Conservation (phyloP, 35 echinoderm and acorn worm genomes). For the Apostichopus parvimensis region DNA sequence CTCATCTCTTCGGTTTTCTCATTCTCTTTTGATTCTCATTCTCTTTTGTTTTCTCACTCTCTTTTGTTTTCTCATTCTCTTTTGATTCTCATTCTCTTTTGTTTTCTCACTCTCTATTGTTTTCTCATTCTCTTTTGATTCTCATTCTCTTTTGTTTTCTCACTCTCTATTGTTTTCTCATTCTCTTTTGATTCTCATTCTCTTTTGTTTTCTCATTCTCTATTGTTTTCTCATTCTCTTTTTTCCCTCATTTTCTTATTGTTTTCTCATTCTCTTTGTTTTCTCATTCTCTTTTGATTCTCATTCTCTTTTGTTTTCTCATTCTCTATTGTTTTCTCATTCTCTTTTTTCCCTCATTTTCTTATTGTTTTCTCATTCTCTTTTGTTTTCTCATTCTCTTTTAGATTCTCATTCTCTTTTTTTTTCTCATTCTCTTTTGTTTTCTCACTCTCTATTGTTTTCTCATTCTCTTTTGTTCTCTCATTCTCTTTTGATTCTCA, state of each 20-base stretch:
- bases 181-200: not conserved
- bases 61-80: slow-evolving; percentile 2
- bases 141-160: not conserved
- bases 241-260: too few relatives aligned
- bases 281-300: too few relatives aligned
- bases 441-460: too few relatives aligned
- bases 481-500: too few relatives aligned
- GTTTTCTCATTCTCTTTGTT: too few relatives aligned
- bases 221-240: too few relatives aligned
- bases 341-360: too few relatives aligned
- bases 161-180: not conserved
- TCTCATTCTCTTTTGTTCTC: too few relatives aligned
- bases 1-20: too few relatives aligned
- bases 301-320: not conserved
- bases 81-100: not conserved
- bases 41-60: not conserved
- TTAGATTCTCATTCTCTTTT: not conserved
- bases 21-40: too few relatives aligned
- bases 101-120: not conserved
- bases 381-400: slow-evolving; percentile 10
- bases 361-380: not conserved
- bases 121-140: not conserved
- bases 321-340: not conserved
- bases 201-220: not conserved
- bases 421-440: too few relatives aligned